Percentiles rank a stretch among this genome's conserved stretches.
phyloP scores from a whole-genome alignment of 2,797 vertebrate genomes.

The Channa striata region DNA sequence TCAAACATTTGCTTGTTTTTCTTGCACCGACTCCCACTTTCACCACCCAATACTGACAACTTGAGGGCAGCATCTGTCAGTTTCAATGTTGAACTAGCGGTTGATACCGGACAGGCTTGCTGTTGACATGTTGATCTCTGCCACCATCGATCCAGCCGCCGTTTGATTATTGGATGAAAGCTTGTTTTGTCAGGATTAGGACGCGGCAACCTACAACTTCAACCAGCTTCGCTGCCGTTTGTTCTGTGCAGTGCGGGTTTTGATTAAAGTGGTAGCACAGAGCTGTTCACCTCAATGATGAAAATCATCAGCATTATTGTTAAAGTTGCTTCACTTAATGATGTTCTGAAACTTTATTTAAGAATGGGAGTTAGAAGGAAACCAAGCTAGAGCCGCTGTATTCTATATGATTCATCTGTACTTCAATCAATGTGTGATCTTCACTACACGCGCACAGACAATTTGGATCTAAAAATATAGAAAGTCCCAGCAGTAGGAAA shows the following conservation, averaged over 20 bases:
- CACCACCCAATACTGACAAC: constrained; percentile 28
- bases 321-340: constrained; percentile 9
- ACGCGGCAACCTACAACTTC: constrained; percentile 31
- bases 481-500: not conserved
- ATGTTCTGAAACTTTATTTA: constrained; percentile 6
- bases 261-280: constrained; percentile 4
- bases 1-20: constrained; percentile 56
- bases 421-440: constrained; percentile 3
- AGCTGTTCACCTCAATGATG: constrained; percentile 39
- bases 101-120: constrained; percentile 42
- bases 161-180: constrained; percentile 73
- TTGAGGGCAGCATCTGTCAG: constrained; percentile 48
- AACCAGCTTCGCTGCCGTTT: constrained; percentile 17
- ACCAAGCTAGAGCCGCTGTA: not conserved
- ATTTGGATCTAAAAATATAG: constrained; percentile 4
- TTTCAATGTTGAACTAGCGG: constrained; percentile 51
- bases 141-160: constrained; percentile 58
- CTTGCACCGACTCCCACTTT: not conserved
- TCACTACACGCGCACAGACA: not conserved
- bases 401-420: not conserved
- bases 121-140: constrained; percentile 69
- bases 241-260: constrained; percentile 35
- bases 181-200: constrained; percentile 66
- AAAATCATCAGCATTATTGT: constrained; percentile 7
- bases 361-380: not conserved